Evolutionary conservation across 2,113 vertebrate species (phyloP).

Genomic region (Dryoscopus gambensis): DNA sequence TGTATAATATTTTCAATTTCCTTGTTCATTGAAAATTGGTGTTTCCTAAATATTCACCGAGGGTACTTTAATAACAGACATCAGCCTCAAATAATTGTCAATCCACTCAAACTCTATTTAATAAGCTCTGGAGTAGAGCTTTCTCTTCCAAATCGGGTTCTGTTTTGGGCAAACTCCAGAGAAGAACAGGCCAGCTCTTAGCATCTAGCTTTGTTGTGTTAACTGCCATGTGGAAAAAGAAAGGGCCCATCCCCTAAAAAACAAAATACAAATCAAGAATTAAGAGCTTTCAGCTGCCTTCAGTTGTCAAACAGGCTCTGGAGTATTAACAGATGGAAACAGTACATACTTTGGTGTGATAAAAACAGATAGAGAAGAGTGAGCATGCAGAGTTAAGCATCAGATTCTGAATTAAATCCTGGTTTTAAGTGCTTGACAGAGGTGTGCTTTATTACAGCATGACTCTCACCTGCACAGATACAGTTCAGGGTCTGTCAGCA

Average conservation of each 20-base stretch:
- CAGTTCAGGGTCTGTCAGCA: not conserved
- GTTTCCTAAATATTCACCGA: not conserved
- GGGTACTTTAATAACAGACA: not conserved
- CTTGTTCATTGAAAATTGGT: not conserved
- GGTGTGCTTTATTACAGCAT: not conserved
- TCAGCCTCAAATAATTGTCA: not conserved
- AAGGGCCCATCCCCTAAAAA: not conserved
- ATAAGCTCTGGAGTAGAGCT: not conserved
- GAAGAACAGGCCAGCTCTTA: not conserved
- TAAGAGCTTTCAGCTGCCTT: conserved; percentile 54
- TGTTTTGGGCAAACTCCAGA: not conserved
- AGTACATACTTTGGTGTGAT: not conserved
- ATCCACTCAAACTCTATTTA: not conserved
- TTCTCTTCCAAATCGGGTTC: not conserved
- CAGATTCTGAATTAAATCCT: not conserved
- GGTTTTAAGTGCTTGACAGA: not conserved
- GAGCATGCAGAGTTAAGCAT: not conserved
- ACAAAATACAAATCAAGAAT: not conserved
- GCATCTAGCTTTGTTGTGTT: not conserved
- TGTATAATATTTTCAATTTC: not conserved
- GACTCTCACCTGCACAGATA: not conserved
- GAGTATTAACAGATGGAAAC: conserved; percentile 35
- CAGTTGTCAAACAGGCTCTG: conserved; percentile 30
- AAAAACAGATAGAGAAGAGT: not conserved
- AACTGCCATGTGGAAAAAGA: not conserved